A percentile compares a stretch with the other conserved stretches of the same genome.
Conservation (phyloP, 2,113 vertebrate species). For the Pelusios castaneus region DNA sequence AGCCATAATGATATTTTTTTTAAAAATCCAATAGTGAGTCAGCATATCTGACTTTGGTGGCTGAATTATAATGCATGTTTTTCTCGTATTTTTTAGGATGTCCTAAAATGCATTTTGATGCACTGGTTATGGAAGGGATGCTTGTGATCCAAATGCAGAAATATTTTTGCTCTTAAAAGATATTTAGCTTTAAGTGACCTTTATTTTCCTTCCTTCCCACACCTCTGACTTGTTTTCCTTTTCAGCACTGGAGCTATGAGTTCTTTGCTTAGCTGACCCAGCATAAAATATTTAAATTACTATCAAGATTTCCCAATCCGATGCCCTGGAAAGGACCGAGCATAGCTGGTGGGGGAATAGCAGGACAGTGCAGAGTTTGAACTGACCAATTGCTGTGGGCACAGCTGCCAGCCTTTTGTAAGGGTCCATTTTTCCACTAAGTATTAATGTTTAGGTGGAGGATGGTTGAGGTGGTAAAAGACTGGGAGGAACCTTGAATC, state of each 20-base stretch:
- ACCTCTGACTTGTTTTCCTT: neutral
- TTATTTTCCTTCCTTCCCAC: neutral
- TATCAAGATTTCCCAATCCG: rapidly evolving
- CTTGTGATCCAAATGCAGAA: neutral
- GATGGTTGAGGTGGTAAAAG: neutral
- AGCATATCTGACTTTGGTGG: neutral
- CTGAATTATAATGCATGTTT: neutral
- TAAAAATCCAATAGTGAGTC: too few species aligned
- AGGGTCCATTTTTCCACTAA: neutral
- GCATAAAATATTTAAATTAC: neutral
- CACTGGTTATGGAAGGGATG: neutral
- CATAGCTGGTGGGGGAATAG: neutral
- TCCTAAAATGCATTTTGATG: neutral
- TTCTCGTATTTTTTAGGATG: neutral
- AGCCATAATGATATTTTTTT: neutral
- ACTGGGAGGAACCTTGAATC: neutral
- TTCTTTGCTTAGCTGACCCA: neutral
- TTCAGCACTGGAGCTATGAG: neutral
- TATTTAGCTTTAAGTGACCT: neutral
- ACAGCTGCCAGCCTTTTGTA: neutral
- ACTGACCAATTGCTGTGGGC: neutral
- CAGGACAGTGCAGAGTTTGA: neutral
- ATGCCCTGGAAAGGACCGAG: neutral
- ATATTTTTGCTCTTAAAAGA: neutral
- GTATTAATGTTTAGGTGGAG: rapidly evolving